phyloP scores from a whole-genome alignment of 2,113 vertebrate species.

The Euleptes europaea region DNA sequence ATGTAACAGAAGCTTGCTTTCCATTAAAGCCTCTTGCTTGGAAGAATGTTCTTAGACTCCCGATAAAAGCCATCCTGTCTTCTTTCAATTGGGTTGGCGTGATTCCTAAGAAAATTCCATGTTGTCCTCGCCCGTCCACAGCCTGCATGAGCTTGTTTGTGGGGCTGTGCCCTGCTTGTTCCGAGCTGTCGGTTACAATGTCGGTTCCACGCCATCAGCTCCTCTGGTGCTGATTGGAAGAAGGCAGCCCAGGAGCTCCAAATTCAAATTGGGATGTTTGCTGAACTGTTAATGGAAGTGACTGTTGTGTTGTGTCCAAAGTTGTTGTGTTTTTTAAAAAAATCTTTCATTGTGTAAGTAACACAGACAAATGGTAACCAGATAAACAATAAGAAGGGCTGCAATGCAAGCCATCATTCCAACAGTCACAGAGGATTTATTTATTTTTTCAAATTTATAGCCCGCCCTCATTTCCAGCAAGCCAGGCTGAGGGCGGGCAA shows the following conservation, averaged over 20 bases:
- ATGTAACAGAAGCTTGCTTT: background rate
- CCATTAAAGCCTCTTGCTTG: background rate
- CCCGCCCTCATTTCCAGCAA: too few relatives aligned
- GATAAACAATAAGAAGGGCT: too few relatives aligned
- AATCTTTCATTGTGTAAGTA: too few relatives aligned
- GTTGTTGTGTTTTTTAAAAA: too few relatives aligned
- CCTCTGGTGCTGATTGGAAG: slow-evolving; percentile 30
- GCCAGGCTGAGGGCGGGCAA: too few relatives aligned
- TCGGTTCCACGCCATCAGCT: slow-evolving; percentile 38
- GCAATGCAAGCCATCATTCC: too few relatives aligned
- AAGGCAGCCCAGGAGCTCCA: slow-evolving; percentile 6
- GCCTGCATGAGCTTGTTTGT: slow-evolving; percentile 60
- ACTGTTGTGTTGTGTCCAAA: too few relatives aligned
- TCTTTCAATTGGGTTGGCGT: slow-evolving; percentile 6
- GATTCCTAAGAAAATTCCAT: slow-evolving; percentile 57
- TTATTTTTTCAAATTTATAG: too few relatives aligned
- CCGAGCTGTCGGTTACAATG: slow-evolving; percentile 25
- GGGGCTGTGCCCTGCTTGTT: slow-evolving; percentile 49
- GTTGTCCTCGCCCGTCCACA: slow-evolving; percentile 55
- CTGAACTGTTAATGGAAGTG: background rate
- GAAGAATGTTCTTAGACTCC: background rate
- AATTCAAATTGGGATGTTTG: slow-evolving; percentile 30
- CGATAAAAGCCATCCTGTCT: slow-evolving; percentile 29
- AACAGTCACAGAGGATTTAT: too few relatives aligned
- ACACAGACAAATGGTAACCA: too few relatives aligned